Evolutionary conservation across 2,797 vertebrate genomes (phyloP).

Genomic region (Apogon hyalosoma): DNA sequence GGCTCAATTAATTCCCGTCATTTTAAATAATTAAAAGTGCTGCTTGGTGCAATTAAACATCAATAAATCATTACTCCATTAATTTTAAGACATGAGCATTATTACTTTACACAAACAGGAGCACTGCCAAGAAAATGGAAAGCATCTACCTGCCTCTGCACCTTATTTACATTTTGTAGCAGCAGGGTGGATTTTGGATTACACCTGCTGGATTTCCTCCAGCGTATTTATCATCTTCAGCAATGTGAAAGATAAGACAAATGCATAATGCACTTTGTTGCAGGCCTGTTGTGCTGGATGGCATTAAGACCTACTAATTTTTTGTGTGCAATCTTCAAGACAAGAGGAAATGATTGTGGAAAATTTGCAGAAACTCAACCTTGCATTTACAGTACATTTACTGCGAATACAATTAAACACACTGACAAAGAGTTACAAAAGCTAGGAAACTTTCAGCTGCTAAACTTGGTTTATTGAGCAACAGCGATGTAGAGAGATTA

Average conservation of each 20-base stretch:
- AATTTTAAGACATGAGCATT: slow-evolving; percentile 33
- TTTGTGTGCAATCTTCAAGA: neutral
- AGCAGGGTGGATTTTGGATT: slow-evolving; percentile 36
- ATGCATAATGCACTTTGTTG: slow-evolving; percentile 22
- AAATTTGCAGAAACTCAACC: neutral
- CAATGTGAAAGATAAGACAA: slow-evolving; percentile 41
- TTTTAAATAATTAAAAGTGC: slow-evolving; percentile 56
- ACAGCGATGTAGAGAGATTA: neutral
- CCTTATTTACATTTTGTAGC: slow-evolving; percentile 52
- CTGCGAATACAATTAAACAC: neutral
- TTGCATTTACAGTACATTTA: neutral
- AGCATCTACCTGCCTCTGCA: slow-evolving; percentile 20
- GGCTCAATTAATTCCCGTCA: slow-evolving; percentile 33
- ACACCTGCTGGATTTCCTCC: slow-evolving; percentile 36
- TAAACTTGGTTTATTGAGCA: neutral
- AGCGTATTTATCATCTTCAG: slow-evolving; percentile 25
- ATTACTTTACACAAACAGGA: slow-evolving; percentile 50
- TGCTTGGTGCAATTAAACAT: slow-evolving; percentile 35
- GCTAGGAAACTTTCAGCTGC: neutral
- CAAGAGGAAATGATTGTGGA: slow-evolving; percentile 6
- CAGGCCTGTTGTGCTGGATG: slow-evolving; percentile 14
- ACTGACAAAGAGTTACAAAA: neutral
- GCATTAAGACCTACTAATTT: slow-evolving; percentile 16
- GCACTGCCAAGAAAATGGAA: slow-evolving; percentile 37
- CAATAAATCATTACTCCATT: slow-evolving; percentile 52